These are phyloP conservation scores for Rattus rattus DNA, from an alignment of 2,113 vertebrate genomes.

Conservation along the genomic window DNA sequence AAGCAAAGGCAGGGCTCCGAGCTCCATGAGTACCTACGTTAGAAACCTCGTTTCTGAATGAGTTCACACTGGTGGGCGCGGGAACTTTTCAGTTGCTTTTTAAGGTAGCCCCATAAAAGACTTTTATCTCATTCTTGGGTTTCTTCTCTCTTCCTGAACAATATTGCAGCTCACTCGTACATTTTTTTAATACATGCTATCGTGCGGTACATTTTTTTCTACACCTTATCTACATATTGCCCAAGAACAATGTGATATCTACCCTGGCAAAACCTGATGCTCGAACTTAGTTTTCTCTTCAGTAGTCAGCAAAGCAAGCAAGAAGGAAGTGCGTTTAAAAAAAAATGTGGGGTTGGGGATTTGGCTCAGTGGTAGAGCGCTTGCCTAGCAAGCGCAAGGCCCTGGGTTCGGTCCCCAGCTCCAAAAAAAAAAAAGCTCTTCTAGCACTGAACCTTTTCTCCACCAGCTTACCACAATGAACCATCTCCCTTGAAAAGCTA, in stretches of 20 bases:
- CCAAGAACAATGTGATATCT: background rate
- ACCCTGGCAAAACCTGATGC: background rate
- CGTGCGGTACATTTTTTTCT: background rate
- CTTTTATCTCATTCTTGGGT: background rate
- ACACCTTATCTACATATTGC: background rate
- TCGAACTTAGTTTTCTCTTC: background rate
- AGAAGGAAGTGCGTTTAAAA: background rate
- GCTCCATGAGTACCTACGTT: background rate
- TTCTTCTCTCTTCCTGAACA: background rate
- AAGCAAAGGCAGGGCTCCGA: background rate
- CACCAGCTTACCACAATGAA: background rate
- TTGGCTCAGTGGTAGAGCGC: too few species aligned
- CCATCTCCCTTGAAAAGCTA: background rate
- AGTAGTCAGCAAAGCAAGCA: constrained; percentile 10
- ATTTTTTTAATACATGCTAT: background rate
- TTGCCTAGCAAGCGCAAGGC: too few species aligned
- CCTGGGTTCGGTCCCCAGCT: too few species aligned
- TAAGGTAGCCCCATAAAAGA: background rate
- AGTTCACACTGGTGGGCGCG: background rate
- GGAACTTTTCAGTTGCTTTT: background rate
- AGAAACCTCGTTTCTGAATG: background rate
- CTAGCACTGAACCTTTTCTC: background rate
- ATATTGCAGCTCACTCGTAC: background rate
- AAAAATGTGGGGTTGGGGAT: too few species aligned
- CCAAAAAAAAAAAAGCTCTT: background rate